Evolutionary conservation across 2,113 vertebrate species (phyloP), one percentile per base, ranked within the genome.

Genomic region (Psilopogon haemacephalus): DNA sequence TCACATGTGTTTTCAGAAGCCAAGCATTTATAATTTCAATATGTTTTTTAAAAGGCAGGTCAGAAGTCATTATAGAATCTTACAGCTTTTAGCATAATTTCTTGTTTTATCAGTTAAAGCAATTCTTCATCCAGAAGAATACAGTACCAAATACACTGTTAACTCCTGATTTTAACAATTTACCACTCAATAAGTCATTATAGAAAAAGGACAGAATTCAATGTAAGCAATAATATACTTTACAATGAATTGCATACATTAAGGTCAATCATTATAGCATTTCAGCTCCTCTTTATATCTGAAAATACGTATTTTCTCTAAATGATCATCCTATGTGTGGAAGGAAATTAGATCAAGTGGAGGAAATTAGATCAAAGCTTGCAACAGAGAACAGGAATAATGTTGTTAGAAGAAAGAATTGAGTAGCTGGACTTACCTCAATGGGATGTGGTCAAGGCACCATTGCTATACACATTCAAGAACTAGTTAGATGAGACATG

Each of bases 81-180:
- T 88, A 75, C 44, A 81, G 12, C 14, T 94, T 85, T 77, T 84
- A 60, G 27, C 23, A 13, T 50, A 35, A 79, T 85, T 86, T 94
- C 74, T 95, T 62, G 20, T 83, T 97, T 90, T 91, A 54, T 52
- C 55, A 35, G 30, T 91, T 93, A 89, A 86, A 94, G 73, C 12
- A 82, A 83, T 91, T 81, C 40, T 85, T 38, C 15, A 73, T 35
- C 17, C 67, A 88, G 55, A 86, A 62, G 33, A 90, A 84, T n/a
- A 55, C 14, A 84, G 55, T 87, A 64, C 62, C 63, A 91, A 91
- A 85, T 89, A 75, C 6, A 72, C 77, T 79, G 83, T 94, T 95
- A 86, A 55, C 75, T 96, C 83, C 27, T 83, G 72, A 96, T 94
- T 72, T 91, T 76, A 92, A 92, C 38, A 40, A 9, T 52, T 96